Conservation (phyloP, 2,113 vertebrate genomes). For the Aegotheles bennettii region DNA sequence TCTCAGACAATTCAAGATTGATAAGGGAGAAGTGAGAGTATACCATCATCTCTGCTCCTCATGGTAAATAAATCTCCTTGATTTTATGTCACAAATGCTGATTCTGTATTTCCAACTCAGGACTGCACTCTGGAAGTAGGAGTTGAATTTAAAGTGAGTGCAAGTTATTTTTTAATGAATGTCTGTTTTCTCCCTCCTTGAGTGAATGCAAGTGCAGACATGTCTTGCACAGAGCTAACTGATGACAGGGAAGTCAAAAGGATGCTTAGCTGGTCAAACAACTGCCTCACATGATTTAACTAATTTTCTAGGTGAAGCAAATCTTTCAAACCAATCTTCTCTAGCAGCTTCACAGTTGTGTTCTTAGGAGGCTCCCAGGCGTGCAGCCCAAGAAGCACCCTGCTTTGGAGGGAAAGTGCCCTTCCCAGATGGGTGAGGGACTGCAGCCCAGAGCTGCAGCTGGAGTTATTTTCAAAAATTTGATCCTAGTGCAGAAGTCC, state of each 20-base stretch:
- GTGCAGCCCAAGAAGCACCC: neutral
- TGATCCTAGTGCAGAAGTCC: neutral
- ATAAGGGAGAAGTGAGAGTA: conserved; percentile 18
- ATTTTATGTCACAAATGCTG: conserved; percentile 57
- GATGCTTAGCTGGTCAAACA: neutral
- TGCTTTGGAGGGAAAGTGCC: neutral
- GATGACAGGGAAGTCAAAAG: neutral
- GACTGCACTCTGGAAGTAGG: neutral
- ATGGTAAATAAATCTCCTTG: conserved; percentile 49
- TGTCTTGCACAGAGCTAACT: neutral
- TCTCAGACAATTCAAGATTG: conserved; percentile 23
- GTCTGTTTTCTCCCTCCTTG: conserved; percentile 32
- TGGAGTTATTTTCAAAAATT: neutral
- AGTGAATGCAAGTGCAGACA: neutral
- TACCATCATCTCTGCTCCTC: conserved; percentile 15
- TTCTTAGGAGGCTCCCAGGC: neutral
- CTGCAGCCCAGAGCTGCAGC: neutral
- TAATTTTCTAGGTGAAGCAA: neutral
- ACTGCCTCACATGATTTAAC: neutral
- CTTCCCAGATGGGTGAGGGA: neutral
- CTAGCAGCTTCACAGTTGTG: neutral
- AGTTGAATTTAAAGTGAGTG: conserved; percentile 56
- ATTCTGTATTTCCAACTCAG: conserved; percentile 37
- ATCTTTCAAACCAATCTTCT: neutral
- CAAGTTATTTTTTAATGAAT: conserved; percentile 58